Base-by-base conservation (phyloP, 2,888 invertebrate genomes). In the Leptura quadrifasciata region DNA sequence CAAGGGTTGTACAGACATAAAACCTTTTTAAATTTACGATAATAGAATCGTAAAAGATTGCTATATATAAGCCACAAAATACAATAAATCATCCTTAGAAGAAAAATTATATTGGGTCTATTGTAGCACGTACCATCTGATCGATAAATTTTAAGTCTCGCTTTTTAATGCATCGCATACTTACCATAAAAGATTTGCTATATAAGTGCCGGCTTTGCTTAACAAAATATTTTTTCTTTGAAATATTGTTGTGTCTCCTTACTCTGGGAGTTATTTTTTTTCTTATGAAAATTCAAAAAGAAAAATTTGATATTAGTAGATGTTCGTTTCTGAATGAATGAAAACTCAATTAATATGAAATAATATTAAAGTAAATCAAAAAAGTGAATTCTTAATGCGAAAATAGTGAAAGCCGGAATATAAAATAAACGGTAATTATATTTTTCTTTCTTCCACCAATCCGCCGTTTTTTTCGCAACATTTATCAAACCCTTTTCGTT, bases 111-210 rank as follows among this genome's bases (percentile, higher is more conserved):
- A 61, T 24, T 57, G 35, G 21, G 39, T 71, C 71, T 21, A 71
- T 71, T 71, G 71, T 47, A 52, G 47, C 71, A 24, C 71, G 69
- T 31, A 27, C 27, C 39, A 35, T 8, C 57, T 47, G 57, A 57
- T 61, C 71, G n/a, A 61, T 71, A 71, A 71, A 71, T 61, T 71
- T 71, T 39, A 58, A 55, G 18, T 68, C 20, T 18, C n/a, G 18
- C 21, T 24, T 69, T 57, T 68, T 67, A 35, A 65, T 65, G n/a
- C 24, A 20, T 12, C 52, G 15, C 15, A 39, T 63, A 52, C 10
- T n/a, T 18, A 18, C 17, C 55, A 18, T 17, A 18, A 55, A 55
- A 8, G 27, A 31, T 31, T n/a, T 31, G 27, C 27, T 31, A 31
- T 31, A 31, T 6, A 31, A 20, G 15, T 55, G 17, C 55, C 15